Conservation (phyloP, 2,888 invertebrate species). For the Latrodectus elegans region DNA sequence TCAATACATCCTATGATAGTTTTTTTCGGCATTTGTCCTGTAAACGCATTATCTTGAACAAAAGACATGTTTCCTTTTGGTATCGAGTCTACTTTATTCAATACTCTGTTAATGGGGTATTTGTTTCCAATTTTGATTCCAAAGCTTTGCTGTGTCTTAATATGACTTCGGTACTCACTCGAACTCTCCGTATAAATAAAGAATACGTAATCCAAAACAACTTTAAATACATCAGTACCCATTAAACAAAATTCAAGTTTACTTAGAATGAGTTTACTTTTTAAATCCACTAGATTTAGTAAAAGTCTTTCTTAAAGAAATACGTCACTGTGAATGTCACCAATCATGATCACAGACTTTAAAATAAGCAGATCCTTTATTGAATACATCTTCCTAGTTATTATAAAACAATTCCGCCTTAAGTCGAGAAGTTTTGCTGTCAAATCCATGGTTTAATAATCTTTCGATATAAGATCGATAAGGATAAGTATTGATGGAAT, state of each 20-base stretch:
- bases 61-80: no score
- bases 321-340: constrained; percentile 46
- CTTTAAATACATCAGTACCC: constrained; percentile 40
- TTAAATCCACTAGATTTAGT: constrained; percentile 16
- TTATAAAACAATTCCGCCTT: constrained; percentile 18
- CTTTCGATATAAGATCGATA: constrained; percentile 27
- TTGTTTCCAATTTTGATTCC: constrained; percentile 18
- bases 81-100: neutral
- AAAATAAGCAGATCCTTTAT: constrained; percentile 15
- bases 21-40: no score
- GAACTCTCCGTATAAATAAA: constrained; percentile 70
- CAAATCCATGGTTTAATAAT: constrained; percentile 24
- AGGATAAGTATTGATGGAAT: constrained; percentile 18
- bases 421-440: constrained; percentile 26
- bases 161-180: constrained; percentile 70
- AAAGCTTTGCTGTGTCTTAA: constrained; percentile 71
- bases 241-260: constrained; percentile 57
- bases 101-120: constrained; percentile 24
- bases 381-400: constrained; percentile 34
- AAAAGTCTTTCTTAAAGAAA: constrained; percentile 43
- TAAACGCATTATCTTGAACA: no score
- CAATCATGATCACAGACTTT: constrained; percentile 39
- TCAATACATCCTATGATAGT: no score
- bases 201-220: constrained; percentile 70
- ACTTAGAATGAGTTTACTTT: constrained; percentile 50